phyloP scores from a whole-genome alignment of 2,797 vertebrate genomes.

The Onychomys leucogaster region DNA sequence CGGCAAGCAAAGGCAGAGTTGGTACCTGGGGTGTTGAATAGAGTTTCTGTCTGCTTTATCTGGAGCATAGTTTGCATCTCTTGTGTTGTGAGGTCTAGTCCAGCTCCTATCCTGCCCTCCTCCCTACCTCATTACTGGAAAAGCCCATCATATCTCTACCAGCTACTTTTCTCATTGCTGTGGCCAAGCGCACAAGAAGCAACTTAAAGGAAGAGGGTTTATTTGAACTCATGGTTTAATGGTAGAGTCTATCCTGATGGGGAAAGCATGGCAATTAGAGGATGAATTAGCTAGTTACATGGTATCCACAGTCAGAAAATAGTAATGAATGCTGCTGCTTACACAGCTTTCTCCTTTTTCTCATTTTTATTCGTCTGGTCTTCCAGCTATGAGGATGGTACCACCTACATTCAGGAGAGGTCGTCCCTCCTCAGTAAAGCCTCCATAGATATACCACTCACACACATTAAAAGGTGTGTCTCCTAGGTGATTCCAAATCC shows the following conservation, averaged over 20 bases:
- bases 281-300: background rate
- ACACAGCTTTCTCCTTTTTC: background rate
- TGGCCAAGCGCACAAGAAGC: background rate
- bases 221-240: background rate
- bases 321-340: background rate
- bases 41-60: background rate
- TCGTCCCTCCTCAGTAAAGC: background rate
- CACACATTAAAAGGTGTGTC: background rate
- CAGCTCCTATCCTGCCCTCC: background rate
- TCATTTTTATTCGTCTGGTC: background rate
- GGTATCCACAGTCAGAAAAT: background rate
- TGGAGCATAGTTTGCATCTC: background rate
- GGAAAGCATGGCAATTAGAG: background rate
- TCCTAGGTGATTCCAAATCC: background rate
- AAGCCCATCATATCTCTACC: too few relatives aligned
- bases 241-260: background rate
- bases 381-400: background rate
- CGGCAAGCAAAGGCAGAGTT: conserved; percentile 48
- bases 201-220: background rate
- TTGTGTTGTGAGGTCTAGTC: background rate
- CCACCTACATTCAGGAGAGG: background rate
- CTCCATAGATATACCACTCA: background rate
- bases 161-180: background rate
- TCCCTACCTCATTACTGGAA: background rate
- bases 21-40: background rate